Evolutionary conservation across 2,888 invertebrate species (phyloP).

Genomic region (Maniola hyperantus): DNA sequence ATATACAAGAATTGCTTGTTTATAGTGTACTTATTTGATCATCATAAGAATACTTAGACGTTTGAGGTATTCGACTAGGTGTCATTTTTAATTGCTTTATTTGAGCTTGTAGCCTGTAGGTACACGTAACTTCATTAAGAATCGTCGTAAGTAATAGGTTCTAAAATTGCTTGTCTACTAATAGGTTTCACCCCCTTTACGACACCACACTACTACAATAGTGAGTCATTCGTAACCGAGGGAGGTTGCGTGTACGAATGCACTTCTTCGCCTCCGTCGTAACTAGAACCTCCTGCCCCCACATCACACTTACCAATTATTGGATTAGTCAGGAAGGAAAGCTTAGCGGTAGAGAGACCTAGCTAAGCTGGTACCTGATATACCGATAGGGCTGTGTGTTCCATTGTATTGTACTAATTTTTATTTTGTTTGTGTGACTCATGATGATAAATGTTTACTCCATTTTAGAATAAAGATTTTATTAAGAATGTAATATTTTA

Average conservation of each 20-base stretch:
- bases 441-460: constrained; percentile 23
- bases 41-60: too few relatives aligned
- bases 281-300: constrained; percentile 53
- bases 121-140: constrained; percentile 4
- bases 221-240: constrained; percentile 55
- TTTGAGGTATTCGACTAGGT: too few relatives aligned
- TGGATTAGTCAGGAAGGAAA: constrained; percentile 47
- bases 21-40: too few relatives aligned
- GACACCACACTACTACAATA: constrained; percentile 36
- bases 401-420: constrained; percentile 36
- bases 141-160: constrained; percentile 25
- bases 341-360: constrained; percentile 46
- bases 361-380: constrained; percentile 43
- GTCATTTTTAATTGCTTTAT: not conserved
- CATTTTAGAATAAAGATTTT: not conserved
- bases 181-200: constrained; percentile 41
- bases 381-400: constrained; percentile 49
- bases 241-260: constrained; percentile 60
- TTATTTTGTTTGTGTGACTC: constrained; percentile 42
- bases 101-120: not conserved
- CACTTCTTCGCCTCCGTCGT: constrained; percentile 48
- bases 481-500: constrained; percentile 1
- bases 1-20: too few relatives aligned
- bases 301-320: constrained; percentile 46
- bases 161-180: constrained; percentile 45